A percentile compares a stretch with the other conserved stretches of the same genome.
Conservation (phyloP, 2,888 invertebrate genomes). For the Scaptomyza cyrtandrae region DNA sequence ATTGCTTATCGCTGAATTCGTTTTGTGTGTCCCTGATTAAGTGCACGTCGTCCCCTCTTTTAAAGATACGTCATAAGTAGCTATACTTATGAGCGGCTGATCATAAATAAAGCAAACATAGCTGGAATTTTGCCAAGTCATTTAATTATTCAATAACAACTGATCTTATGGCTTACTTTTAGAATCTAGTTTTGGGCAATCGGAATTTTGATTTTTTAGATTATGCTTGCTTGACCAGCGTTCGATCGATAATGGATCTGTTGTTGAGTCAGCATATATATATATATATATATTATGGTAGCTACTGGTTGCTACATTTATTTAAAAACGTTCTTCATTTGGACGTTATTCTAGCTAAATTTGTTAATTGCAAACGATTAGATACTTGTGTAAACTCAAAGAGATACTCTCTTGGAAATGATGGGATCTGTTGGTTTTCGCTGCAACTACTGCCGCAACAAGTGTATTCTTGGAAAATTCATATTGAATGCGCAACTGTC, state of each 20-base stretch:
- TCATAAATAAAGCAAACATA: constrained; percentile 18
- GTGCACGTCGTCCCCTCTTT: constrained; percentile 59
- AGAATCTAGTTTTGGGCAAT: constrained; percentile 1
- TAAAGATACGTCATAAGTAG: constrained; percentile 36
- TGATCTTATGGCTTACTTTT: background rate
- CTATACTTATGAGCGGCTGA: constrained; percentile 24
- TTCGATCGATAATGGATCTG: constrained; percentile 13
- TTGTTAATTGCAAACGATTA: constrained; percentile 18
- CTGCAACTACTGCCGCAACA: constrained; percentile 31
- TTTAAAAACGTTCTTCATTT: background rate
- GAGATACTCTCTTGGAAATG: constrained; percentile 17
- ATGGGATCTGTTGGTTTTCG: constrained; percentile 25
- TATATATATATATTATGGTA: background rate
- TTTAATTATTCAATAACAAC: background rate
- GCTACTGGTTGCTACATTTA: constrained; percentile 5
- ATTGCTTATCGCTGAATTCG: constrained; percentile 46
- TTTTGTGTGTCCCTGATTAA: constrained; percentile 60
- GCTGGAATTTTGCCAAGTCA: constrained; percentile 29
- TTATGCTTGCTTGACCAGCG: background rate
- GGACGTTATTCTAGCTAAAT: constrained; percentile 23
- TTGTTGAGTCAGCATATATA: constrained; percentile 26
- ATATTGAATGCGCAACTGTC: constrained; percentile 56
- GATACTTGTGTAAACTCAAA: constrained; percentile 20
- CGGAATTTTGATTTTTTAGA: background rate
- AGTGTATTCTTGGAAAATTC: constrained; percentile 57